Conservation (phyloP, 2,797 vertebrate species). For the Pelobates cultripes region DNA sequence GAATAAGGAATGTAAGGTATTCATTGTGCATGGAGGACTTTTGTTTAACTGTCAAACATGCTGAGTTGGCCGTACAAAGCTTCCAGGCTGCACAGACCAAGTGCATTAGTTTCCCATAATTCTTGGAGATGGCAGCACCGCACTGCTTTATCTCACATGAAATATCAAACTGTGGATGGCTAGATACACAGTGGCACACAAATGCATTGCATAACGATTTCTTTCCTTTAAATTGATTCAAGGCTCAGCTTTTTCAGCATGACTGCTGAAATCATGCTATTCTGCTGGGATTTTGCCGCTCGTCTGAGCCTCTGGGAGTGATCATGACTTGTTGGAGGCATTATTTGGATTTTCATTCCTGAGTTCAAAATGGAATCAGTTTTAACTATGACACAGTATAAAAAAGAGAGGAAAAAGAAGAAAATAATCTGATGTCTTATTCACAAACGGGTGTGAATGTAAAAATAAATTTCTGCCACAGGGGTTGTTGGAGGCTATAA, state of each 20-base stretch:
- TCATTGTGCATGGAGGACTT: constrained; percentile 50
- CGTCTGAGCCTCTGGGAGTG: constrained; percentile 15
- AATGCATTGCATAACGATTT: constrained; percentile 27
- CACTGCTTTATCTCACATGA: constrained; percentile 32
- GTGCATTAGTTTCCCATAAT: constrained; percentile 36
- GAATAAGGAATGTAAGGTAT: constrained; percentile 53
- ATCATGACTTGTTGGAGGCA: constrained; percentile 17
- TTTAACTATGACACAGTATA: not conserved
- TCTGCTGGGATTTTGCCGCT: constrained; percentile 11
- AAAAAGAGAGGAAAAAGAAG: not conserved
- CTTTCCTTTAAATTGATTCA: constrained; percentile 32
- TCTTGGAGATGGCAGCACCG: constrained; percentile 37
- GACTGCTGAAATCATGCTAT: constrained; percentile 30
- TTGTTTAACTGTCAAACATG: constrained; percentile 53
- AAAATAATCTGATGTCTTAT: not conserved
- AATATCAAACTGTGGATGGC: constrained; percentile 17
- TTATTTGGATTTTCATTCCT: constrained; percentile 4
- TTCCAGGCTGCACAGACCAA: constrained; percentile 22
- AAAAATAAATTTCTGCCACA: not conserved
- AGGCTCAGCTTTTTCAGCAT: constrained; percentile 16
- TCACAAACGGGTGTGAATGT: not conserved
- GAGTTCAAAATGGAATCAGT: constrained; percentile 4
- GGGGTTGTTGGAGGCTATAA: not conserved
- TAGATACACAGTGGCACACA: constrained; percentile 19
- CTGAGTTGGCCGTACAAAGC: constrained; percentile 50